Evolutionary conservation across 2,888 invertebrate species (phyloP), one percentile per base, ranked within the genome.

Genomic region (Sinotaia quadrata): DNA sequence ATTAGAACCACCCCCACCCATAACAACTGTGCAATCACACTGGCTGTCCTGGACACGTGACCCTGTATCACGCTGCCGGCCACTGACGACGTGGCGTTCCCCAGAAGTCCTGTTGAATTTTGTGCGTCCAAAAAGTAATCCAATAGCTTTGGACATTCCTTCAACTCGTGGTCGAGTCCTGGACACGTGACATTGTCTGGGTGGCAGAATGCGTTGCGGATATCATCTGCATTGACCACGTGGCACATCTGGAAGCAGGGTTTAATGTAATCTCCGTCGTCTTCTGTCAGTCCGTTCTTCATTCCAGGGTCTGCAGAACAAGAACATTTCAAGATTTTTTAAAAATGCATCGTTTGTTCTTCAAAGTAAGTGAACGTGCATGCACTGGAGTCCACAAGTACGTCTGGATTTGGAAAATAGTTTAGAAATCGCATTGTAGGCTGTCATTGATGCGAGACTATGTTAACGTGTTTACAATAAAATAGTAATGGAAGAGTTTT

Each of bases 191-290:
- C 49, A 33, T 36, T 37, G 4, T 54, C 24, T 33, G 41, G 49
- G 24, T 49, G 56, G 61, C 69, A 72, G 57, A 56, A 69, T 18
- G 59, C 58, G 27, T 37, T 41, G 3, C 27, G 12, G 47, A 69
- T 67, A 18, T 54, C 29, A 0, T 31, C n/a, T 21, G 24, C 4
- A 21, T 47, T 51, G 47, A 62, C 51, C 37, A 72, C 29, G 27
- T 72, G 67, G 49, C 72, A 72, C 49, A 67, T 24, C 56, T 65
- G 65, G 56, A 65, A 65, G 65, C 65, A 65, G 41, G 44, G 44
- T 33, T 31, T 34, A 21, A 5, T 21, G 21, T 36, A 18, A n/a
- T 36, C 24, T 24, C 12, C 8, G 36, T 21, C 36, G 37, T 54
- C 36, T 12, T 56, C 29, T 31, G 2, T 24, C 1, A 41, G 21